phyloP scores from a whole-genome alignment of 2,113 vertebrate genomes.

The Colius striatus region DNA sequence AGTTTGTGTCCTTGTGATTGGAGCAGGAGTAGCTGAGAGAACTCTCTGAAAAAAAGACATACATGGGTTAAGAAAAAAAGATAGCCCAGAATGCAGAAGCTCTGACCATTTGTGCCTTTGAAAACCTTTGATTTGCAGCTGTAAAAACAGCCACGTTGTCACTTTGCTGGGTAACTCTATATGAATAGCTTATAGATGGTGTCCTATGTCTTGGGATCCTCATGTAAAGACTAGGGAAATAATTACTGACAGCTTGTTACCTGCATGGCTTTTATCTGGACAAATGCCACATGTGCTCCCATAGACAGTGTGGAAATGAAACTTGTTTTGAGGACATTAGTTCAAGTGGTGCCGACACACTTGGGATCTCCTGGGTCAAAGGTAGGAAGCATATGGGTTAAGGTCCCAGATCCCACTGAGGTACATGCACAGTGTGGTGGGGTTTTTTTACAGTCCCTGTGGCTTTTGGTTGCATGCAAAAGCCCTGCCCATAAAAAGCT shows the following conservation, averaged over 20 bases:
- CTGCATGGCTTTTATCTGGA: background rate
- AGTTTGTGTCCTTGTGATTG: background rate
- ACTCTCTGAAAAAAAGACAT: background rate
- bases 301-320: background rate
- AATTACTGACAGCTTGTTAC: background rate
- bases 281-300: background rate
- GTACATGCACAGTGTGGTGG: background rate
- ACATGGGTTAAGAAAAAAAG: background rate
- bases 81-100: background rate
- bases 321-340: background rate
- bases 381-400: background rate
- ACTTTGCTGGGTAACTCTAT: background rate
- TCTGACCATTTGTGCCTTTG: background rate
- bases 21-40: background rate
- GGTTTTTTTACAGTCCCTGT: rapidly evolving
- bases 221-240: background rate
- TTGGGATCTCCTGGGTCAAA: background rate
- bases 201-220: background rate
- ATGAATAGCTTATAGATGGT: background rate
- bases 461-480: background rate
- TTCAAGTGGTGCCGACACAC: rapidly evolving
- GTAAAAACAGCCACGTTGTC: background rate
- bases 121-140: background rate
- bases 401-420: background rate
- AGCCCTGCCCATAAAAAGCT: background rate